A percentile compares a stretch with the other conserved stretches of the same genome.
These are phyloP conservation scores for Pangasius macronema DNA, from an alignment of 2,797 vertebrate species.

Conservation along the genomic window DNA sequence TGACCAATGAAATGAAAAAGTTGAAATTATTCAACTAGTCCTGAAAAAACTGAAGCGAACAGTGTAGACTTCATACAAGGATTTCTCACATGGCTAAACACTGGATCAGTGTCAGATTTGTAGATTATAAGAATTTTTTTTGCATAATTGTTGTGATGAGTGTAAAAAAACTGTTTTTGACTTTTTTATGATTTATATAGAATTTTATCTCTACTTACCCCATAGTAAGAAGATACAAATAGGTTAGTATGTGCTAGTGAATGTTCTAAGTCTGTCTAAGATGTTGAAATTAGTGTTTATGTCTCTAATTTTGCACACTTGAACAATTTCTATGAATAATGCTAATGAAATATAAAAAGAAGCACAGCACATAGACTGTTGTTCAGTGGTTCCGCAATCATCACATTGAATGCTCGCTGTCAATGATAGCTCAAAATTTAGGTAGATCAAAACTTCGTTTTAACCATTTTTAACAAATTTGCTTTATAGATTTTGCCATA, in stretches of 20 bases:
- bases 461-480: background rate
- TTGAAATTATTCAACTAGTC: background rate
- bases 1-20: slow-evolving; percentile 9
- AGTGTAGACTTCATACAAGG: background rate
- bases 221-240: background rate
- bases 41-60: background rate
- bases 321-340: background rate
- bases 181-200: background rate
- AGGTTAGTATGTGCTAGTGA: background rate
- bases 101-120: background rate
- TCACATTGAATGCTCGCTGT: background rate
- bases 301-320: background rate
- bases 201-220: background rate
- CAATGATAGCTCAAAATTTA: background rate
- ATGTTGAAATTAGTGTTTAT: background rate
- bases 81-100: background rate
- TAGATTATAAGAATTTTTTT: too few relatives aligned
- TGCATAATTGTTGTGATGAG: background rate
- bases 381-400: background rate
- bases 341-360: background rate
- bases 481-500: background rate
- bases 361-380: background rate
- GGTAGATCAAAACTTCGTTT: background rate
- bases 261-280: background rate
- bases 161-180: background rate